These are phyloP conservation scores for Oophaga pumilio DNA, from an alignment of 2,113 vertebrate species.

Conservation along the genomic window DNA sequence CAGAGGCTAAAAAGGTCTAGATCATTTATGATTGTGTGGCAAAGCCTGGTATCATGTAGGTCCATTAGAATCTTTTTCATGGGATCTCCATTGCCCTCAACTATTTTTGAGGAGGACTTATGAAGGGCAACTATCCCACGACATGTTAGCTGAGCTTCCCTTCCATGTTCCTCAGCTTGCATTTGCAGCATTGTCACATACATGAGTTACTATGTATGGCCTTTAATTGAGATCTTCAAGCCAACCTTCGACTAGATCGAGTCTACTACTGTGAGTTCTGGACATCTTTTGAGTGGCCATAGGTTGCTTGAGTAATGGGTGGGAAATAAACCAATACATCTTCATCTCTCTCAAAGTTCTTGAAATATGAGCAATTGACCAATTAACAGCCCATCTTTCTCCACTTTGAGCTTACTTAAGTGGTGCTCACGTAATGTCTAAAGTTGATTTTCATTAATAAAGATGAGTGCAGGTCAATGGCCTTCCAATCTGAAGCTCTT, in stretches of 20 bases:
- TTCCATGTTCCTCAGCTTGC: background rate
- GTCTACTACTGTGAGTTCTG: background rate
- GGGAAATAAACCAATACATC: background rate
- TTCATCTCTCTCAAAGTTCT: background rate
- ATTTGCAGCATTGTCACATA: background rate
- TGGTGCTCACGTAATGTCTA: background rate
- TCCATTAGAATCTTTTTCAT: no score
- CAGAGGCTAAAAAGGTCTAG: background rate
- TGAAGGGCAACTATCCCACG: no score
- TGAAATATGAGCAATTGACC: background rate
- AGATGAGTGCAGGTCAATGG: background rate
- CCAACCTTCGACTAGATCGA: background rate
- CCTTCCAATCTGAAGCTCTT: background rate
- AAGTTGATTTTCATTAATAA: background rate
- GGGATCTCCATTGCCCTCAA: no score
- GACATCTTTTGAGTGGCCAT: background rate
- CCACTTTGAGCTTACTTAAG: background rate
- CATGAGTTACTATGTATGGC: background rate
- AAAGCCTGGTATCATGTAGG: no score
- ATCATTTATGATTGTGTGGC: no score
- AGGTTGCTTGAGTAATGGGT: background rate
- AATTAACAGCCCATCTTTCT: background rate
- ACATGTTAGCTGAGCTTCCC: no score
- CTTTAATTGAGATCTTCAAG: background rate
- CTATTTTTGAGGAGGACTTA: no score